Base-by-base conservation (phyloP, 2,797 vertebrate species). In the Spinibarbus caldwelli region DNA sequence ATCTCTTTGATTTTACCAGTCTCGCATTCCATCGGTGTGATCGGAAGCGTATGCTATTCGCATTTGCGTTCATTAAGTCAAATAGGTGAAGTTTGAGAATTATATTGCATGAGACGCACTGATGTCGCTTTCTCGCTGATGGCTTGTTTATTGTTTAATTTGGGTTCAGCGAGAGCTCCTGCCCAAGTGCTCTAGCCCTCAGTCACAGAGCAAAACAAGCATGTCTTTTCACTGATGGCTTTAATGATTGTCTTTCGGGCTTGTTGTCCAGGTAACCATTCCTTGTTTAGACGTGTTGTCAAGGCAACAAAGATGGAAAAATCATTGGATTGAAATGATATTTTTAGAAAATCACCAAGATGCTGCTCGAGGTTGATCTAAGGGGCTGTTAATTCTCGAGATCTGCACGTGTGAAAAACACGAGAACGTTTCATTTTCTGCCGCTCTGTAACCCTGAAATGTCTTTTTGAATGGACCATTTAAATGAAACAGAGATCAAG, bases 241-340 rank as follows among this genome's bases (percentile, higher is more conserved):
- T 19, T 82, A 83, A 87, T 87, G 73, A 82, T 88, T 88, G 83
- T 90, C 88, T 94, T 94, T 93, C 91, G 91, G 91, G 91, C 91
- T 90, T 92, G 95, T 95, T 95, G 95, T 94, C 94, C 89, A 87
- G 95, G 95, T 93, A 93, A 95, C 95, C 91, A 89, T 91, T 93
- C 90, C 93, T 95, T 95, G 95, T 96, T 96, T 95, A 91, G 93
- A 93, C 89, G 84, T 92, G 95, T 96, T 93, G 95, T 94, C 94
- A 95, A 93, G 95, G 95, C 93, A 95, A 95, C 94, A 94, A 95
- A 95, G 91, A 93, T 89, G 88, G 85, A 52, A 87, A 88, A 89
- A 91, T 88, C 90, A 91, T 91, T 87, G 94, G 75, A 82, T 80
- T 91, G 91, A 93, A 93, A 92, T 93, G 34, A 87, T 92, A 92